A percentile compares a stretch with the other conserved stretches of the same genome.
phyloP scores from a whole-genome alignment of 2,888 invertebrate species.

The Zygaena filipendulae region DNA sequence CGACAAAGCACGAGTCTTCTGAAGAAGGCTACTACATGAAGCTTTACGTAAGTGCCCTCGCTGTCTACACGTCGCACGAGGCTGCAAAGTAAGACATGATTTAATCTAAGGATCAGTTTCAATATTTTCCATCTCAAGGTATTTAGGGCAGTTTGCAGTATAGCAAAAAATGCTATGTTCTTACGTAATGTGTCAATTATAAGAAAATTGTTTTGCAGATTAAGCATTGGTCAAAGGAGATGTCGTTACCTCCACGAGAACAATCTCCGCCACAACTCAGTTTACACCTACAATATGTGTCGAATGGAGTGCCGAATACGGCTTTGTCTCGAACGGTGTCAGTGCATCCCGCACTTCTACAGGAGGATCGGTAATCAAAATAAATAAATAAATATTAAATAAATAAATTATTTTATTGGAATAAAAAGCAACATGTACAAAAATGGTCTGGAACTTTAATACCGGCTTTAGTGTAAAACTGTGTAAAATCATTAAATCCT shows the following conservation, averaged over 20 bases:
- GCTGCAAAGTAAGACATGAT: constrained; percentile 67
- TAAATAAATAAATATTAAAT: not conserved
- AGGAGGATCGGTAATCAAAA: constrained; percentile 65
- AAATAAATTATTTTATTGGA: constrained; percentile 5
- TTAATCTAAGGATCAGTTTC: no score
- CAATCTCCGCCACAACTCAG: constrained; percentile 71
- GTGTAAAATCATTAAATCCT: no score
- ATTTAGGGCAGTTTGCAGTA: no score
- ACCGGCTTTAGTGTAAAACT: no score
- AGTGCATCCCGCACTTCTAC: constrained; percentile 81
- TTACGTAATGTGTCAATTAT: no score
- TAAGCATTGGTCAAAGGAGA: constrained; percentile 73
- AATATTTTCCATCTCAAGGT: no score
- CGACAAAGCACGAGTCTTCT: constrained; percentile 65
- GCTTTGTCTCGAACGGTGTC: constrained; percentile 70
- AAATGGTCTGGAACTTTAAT: constrained; percentile 3
- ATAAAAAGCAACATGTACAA: not conserved
- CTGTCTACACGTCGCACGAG: constrained; percentile 68
- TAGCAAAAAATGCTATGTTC: no score
- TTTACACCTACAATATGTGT: constrained; percentile 77
- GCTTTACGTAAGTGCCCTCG: constrained; percentile 67
- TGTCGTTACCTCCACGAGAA: constrained; percentile 77
- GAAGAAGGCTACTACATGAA: constrained; percentile 67
- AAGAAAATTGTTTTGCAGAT: constrained; percentile 37
- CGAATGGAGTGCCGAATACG: constrained; percentile 76